Conservation (phyloP, 1,140 invertebrate genomes). For the Bombus sibiricus region DNA sequence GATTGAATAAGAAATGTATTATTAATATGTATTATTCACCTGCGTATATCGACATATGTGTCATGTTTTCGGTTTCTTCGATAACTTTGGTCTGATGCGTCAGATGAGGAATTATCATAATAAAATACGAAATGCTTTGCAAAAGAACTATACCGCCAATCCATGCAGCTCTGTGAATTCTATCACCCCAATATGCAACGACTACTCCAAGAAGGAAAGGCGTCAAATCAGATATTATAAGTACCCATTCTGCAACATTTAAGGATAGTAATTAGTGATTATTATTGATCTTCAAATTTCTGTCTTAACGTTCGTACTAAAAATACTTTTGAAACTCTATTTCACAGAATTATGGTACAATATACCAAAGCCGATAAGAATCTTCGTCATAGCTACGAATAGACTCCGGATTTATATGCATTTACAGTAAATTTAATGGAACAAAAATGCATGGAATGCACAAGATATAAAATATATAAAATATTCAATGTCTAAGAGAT, state of each 20-base stretch:
- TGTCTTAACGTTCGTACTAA: not conserved
- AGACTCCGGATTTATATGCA: not conserved
- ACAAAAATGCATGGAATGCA: not conserved
- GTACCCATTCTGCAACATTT: constrained; percentile 83
- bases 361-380: not conserved
- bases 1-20: not conserved
- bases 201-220: constrained; percentile 82
- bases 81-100: constrained; percentile 74
- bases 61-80: constrained; percentile 72
- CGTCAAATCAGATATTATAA: constrained; percentile 83
- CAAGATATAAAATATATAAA: not conserved
- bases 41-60: constrained; percentile 75
- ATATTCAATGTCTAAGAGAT: not conserved
- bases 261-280: not conserved
- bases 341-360: not conserved
- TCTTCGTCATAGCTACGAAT: not conserved
- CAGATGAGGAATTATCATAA: constrained; percentile 84
- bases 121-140: constrained; percentile 82
- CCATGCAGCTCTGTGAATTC: constrained; percentile 85
- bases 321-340: not conserved
- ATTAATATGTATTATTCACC: constrained; percentile 58
- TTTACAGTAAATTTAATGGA: not conserved
- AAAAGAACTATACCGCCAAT: constrained; percentile 84
- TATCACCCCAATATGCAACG: constrained; percentile 85
- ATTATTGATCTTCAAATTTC: not conserved